phyloP scores from a whole-genome alignment of 2,113 vertebrate genomes.

The Psilopogon haemacephalus region DNA sequence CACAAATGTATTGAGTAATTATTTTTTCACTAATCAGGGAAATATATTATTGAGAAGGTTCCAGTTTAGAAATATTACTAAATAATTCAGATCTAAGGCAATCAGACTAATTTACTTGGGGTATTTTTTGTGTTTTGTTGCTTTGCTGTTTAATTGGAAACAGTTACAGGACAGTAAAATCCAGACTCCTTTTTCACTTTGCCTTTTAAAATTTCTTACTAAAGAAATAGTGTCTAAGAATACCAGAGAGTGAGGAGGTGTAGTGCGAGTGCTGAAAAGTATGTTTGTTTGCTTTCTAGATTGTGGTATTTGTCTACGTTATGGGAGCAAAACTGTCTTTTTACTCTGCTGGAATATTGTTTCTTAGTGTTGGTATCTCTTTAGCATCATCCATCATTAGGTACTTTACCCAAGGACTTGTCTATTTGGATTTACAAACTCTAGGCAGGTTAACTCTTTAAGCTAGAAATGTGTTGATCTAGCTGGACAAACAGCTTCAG shows the following conservation, averaged over 20 bases:
- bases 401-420: not conserved
- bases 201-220: not conserved
- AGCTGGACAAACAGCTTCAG: not conserved
- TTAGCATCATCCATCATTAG: not conserved
- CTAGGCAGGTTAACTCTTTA: not conserved
- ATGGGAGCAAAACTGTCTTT: not conserved
- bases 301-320: not conserved
- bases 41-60: slow-evolving; percentile 17
- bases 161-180: slow-evolving; percentile 41
- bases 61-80: slow-evolving; percentile 47
- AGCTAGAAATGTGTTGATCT: not conserved
- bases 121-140: slow-evolving; percentile 41
- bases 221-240: not conserved
- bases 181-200: slow-evolving; percentile 25
- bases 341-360: not conserved
- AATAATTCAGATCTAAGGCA: slow-evolving; percentile 58
- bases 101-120: slow-evolving; percentile 59
- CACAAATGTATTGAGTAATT: not conserved
- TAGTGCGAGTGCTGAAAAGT: not conserved
- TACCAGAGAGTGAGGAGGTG: not conserved
- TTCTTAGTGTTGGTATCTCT: not conserved
- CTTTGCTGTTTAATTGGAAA: slow-evolving; percentile 67
- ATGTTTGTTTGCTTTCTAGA: not conserved
- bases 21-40: slow-evolving; percentile 29
- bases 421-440: not conserved